Base-by-base conservation (phyloP, 2,797 vertebrate species). In the Orientallactaga sibirica region DNA sequence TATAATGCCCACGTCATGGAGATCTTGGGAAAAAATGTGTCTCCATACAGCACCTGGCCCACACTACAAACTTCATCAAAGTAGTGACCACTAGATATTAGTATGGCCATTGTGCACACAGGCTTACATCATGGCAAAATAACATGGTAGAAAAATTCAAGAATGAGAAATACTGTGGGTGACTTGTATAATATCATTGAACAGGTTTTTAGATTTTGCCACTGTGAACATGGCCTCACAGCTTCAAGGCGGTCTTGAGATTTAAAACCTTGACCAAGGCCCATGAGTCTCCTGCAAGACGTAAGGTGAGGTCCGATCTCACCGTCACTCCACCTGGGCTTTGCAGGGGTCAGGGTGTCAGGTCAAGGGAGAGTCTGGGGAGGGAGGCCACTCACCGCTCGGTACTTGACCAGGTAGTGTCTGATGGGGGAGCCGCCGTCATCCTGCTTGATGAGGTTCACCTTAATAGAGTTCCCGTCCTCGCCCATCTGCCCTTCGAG, bases 341-440 rank as follows among this genome's bases (percentile, higher is more conserved):
- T 37, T 58, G 14, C 14, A 1, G 29, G 79, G 0, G 7, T 15
- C 8, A 66, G 55, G n/a, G 85, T 19, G 0, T 0, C 24, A 4
- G 74, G 78, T n/a, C 4, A 7, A 0, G 1, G 58, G 7, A n/a
- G 75, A 19, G 48, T 3, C 25, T 0, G 11, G 67, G 68, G 29
- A 70, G 25, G 64, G 41, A 79, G 37, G 79, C 80, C 94, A 99
- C 99, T 99, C 96, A 99, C 99, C 94, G 99, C 98, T 98, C 98
- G 99, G 97, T 99, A 99, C 92, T 98, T 99, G 98, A 99, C 97
- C 88, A 99, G 98, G 97, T 99, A 99, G 96, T 99, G 99, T 83
- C 99, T 98, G 96, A 99, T 99, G 7, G 99, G 99, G 8, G 99
- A 99, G 90, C 99, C 99, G 0, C 99, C 99, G 2, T 99, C 99